Conservation (phyloP, 2,888 invertebrate species). For the Actias luna region DNA sequence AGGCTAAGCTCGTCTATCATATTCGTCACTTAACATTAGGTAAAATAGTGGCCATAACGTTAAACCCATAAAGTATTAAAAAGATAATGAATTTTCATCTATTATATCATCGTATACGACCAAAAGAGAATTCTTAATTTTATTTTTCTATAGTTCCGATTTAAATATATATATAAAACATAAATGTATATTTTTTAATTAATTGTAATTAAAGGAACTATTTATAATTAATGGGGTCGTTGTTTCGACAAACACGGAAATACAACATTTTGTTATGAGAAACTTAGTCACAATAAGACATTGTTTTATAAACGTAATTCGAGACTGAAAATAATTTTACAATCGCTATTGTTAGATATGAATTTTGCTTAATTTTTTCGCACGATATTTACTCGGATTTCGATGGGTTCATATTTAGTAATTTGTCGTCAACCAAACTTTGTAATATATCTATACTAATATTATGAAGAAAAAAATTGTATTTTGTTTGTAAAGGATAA, state of each 20-base stretch:
- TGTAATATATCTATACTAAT: too few species aligned
- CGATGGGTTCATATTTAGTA: background rate
- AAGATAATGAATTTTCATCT: too few species aligned
- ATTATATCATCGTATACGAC: too few species aligned
- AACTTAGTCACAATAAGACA: slow-evolving; percentile 34
- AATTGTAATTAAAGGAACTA: background rate
- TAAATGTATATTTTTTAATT: background rate
- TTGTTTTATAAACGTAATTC: slow-evolving; percentile 32
- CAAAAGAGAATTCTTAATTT: too few species aligned
- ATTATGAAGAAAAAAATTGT: too few species aligned
- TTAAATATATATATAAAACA: too few species aligned
- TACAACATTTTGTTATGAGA: slow-evolving; percentile 43
- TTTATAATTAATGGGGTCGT: slow-evolving; percentile 4
- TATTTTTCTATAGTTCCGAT: too few species aligned
- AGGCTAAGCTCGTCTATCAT: too few species aligned
- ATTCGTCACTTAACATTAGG: too few species aligned
- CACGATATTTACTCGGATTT: background rate
- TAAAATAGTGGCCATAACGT: too few species aligned
- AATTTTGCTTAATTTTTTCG: slow-evolving; percentile 5
- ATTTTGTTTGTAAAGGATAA: too few species aligned
- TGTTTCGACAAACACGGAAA: slow-evolving; percentile 36
- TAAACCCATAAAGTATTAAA: too few species aligned
- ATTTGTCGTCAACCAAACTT: background rate
- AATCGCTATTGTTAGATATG: slow-evolving; percentile 5
- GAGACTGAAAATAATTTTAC: background rate